Base-by-base conservation (phyloP, 2,113 vertebrate species). In the Thomomys bottae region DNA sequence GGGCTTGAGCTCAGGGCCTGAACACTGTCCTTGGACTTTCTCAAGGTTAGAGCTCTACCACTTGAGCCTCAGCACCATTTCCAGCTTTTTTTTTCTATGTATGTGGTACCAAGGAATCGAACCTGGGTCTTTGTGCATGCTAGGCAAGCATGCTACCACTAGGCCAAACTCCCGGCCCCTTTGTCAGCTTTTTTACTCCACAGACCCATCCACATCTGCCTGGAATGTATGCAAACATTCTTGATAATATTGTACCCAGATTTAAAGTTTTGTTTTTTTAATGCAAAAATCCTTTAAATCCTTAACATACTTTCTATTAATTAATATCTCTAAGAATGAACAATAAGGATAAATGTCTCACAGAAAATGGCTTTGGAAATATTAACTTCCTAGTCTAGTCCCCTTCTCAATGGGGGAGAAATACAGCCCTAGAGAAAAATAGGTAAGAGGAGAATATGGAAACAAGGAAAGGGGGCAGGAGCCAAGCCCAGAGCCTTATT, bases 241-340 rank as follows among this genome's bases (percentile, higher is more conserved):
- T 87, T 77, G 59, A 84, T 59, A 89, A 38, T 87, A 89, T 61
- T 79, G 36, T 3, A 87, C 54, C 42, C 75, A 75, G 49, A 85
- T 24, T 80, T 84, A 59, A 89, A 45, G 72, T 84, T 86, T 70
- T 78, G n/a, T n/a, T 78, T 90, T 87, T 90, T 90, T 72, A 92
- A 59, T 34, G 54, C 42, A 95, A 85, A 90, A 57, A 59, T 26
- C 26, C 92, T 79, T 95, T 84, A 87, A 90, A 93, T 66, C 76
- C 45, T 76, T 88, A 93, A 94, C 73, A 72, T 2, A 88, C 32
- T 84, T 87, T 87, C 82, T 94, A 92, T 87, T 12, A 91, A 87
- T 28, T 79, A 85, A 5, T 61, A 63, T 75, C 59, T 88, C 32
- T 92, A 73, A 91, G 85, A 87, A 64, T 89, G 76, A 89, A 91